phyloP scores from a whole-genome alignment of 1,140 invertebrate species.

The Drosophila busckii region DNA sequence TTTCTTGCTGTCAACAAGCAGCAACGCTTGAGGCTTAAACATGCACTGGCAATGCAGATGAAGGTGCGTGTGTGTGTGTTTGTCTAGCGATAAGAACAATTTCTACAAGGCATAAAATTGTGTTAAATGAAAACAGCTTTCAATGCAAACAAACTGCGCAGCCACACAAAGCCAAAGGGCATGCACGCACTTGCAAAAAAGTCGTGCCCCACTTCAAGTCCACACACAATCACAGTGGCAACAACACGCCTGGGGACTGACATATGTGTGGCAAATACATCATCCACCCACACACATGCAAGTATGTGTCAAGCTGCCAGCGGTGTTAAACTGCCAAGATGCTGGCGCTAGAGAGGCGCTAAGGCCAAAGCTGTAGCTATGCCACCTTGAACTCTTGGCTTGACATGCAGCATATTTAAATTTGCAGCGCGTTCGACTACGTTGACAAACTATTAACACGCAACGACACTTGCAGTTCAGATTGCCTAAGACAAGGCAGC shows the following conservation, averaged over 20 bases:
- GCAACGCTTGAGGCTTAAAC: neutral
- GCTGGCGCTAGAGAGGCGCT: no score
- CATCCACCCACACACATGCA: constrained; percentile 3
- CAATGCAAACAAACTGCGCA: neutral
- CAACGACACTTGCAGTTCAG: constrained; percentile 56
- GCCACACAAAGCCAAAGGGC: no score
- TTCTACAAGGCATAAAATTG: constrained; percentile 1
- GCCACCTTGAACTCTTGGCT: constrained; percentile 14
- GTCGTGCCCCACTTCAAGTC: neutral
- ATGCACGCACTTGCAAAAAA: no score
- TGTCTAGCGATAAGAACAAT: neutral
- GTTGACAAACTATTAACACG: constrained; percentile 67
- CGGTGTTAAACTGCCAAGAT: constrained; percentile 12
- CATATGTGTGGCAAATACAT: constrained; percentile 33
- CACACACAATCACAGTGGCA: constrained; percentile 22
- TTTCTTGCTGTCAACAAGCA: no score
- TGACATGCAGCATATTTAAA: constrained; percentile 49
- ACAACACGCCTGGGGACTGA: constrained; percentile 14
- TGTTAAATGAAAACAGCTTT: constrained; percentile 1
- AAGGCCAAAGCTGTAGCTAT: neutral
- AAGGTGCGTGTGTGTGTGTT: neutral
- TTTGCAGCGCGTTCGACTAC: constrained; percentile 50
- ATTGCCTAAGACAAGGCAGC: constrained; percentile 10
- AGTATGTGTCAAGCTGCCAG: constrained; percentile 25
- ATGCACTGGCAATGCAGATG: constrained; percentile 7